Evolutionary conservation across 2,113 vertebrate genomes (phyloP).

Genomic region (Nyctibius bracteatus): DNA sequence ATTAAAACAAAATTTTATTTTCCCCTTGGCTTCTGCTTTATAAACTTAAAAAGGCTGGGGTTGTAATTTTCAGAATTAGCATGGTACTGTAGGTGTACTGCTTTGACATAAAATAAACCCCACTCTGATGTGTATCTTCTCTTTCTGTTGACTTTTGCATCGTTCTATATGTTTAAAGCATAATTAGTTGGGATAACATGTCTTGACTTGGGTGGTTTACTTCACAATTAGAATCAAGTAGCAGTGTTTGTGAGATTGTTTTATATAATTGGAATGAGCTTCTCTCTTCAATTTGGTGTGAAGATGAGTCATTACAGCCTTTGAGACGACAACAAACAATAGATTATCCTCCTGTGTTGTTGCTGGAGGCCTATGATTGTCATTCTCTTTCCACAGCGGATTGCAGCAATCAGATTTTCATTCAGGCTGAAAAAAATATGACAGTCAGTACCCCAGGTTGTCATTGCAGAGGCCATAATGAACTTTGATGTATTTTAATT

Average conservation of each 20-base stretch:
- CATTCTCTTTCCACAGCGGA: slow-evolving; percentile 40
- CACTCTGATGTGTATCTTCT: slow-evolving; percentile 8
- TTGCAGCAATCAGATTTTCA: slow-evolving; percentile 70
- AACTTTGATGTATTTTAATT: slow-evolving; percentile 22
- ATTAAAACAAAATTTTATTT: not conserved
- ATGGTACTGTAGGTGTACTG: not conserved
- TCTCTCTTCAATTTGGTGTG: slow-evolving; percentile 57
- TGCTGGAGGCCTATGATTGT: slow-evolving; percentile 51
- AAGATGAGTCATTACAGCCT: slow-evolving; percentile 49
- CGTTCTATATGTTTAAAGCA: slow-evolving; percentile 25
- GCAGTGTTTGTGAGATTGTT: slow-evolving; percentile 17
- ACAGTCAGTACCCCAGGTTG: not conserved
- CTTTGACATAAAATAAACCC: slow-evolving; percentile 38
- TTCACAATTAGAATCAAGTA: slow-evolving; percentile 58
- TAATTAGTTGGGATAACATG: slow-evolving; percentile 39
- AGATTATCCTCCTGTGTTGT: slow-evolving; percentile 64
- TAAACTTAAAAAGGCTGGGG: not conserved
- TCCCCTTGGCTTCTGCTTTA: not conserved
- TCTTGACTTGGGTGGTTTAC: slow-evolving; percentile 52
- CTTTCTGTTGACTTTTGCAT: not conserved
- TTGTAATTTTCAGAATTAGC: not conserved
- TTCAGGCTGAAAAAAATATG: slow-evolving; percentile 42
- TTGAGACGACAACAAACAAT: slow-evolving; percentile 48
- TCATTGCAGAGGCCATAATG: not conserved
- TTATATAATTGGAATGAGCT: slow-evolving; percentile 42